phyloP scores from a whole-genome alignment of 1,140 invertebrate species.

The Nebria ingens region DNA sequence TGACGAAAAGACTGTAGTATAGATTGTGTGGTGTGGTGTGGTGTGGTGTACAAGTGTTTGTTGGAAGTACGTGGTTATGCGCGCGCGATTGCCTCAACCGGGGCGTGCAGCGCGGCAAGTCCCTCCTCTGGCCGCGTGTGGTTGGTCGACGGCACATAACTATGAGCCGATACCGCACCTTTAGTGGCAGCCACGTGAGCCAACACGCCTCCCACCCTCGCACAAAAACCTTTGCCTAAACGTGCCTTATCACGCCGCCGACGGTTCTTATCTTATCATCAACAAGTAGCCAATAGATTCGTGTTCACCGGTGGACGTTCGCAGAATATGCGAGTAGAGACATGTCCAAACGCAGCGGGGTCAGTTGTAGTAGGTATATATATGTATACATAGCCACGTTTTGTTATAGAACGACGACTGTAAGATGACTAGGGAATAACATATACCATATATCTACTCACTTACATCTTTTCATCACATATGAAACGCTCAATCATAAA shows the following conservation, averaged over 20 bases:
- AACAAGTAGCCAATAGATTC: constrained; percentile 36
- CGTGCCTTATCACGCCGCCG: constrained; percentile 15
- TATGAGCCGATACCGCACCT: constrained; percentile 18
- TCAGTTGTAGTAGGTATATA: no score
- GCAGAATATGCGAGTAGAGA: constrained; percentile 4
- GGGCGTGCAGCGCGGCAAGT: neutral
- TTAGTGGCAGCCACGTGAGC: constrained; percentile 16
- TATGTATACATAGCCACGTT: no score
- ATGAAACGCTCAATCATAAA: no score
- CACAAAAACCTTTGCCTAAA: constrained; percentile 26
- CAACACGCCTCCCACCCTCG: no score
- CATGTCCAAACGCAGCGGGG: constrained; percentile 8
- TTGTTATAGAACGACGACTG: no score
- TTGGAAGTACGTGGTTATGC: neutral
- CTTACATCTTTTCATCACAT: no score
- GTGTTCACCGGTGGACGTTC: constrained; percentile 10
- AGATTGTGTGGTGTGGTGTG: neutral
- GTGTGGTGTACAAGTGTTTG: neutral
- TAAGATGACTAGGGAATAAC: no score
- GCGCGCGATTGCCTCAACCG: neutral
- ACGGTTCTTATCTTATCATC: constrained; percentile 20
- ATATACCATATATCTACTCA: no score
- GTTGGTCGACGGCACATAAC: constrained; percentile 29
- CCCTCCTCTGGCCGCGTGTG: neutral
- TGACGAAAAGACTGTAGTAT: neutral